These are phyloP conservation scores for Drosophila stalkeri DNA, from an alignment of 2,888 invertebrate genomes.

Conservation along the genomic window DNA sequence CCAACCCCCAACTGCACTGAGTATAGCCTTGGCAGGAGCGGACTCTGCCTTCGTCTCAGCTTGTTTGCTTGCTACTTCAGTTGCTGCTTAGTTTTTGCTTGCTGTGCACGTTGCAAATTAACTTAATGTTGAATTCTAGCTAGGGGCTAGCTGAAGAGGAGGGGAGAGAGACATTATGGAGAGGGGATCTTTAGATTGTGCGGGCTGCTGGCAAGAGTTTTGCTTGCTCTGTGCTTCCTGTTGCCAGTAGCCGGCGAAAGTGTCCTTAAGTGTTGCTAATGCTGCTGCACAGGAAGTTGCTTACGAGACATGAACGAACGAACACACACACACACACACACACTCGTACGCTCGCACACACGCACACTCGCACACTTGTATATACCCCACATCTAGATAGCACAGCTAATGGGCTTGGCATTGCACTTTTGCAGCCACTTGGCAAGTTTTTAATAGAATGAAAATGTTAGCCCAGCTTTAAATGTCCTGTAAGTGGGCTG, in stretches of 20 bases:
- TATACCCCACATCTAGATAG: conserved; percentile 29
- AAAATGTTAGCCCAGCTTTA: conserved; percentile 55
- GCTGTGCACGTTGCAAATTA: conserved; percentile 75
- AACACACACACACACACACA: conserved; percentile 25
- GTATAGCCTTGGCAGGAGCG: conserved; percentile 1
- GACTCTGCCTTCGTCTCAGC: not conserved
- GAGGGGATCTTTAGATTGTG: conserved; percentile 15
- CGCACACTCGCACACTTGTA: conserved; percentile 6
- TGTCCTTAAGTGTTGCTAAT: conserved; percentile 80
- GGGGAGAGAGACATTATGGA: not conserved
- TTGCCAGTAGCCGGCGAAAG: conserved; percentile 63
- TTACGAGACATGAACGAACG: conserved; percentile 66
- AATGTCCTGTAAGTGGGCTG: conserved; percentile 32
- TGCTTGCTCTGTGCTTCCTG: conserved; percentile 65
- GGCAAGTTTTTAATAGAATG: conserved; percentile 76
- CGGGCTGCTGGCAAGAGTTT: conserved; percentile 57
- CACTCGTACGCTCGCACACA: not conserved
- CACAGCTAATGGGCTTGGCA: conserved; percentile 66
- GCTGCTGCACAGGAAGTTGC: conserved; percentile 76
- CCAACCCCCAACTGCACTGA: not conserved
- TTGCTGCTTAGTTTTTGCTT: conserved; percentile 50
- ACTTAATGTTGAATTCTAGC: conserved; percentile 70
- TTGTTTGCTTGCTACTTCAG: not conserved
- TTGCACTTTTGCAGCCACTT: conserved; percentile 74
- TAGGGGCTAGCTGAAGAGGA: not conserved